phyloP scores from a whole-genome alignment of 30 jellyfish, hydroid and myxozoan species.

The Rhopilema esculentum region DNA sequence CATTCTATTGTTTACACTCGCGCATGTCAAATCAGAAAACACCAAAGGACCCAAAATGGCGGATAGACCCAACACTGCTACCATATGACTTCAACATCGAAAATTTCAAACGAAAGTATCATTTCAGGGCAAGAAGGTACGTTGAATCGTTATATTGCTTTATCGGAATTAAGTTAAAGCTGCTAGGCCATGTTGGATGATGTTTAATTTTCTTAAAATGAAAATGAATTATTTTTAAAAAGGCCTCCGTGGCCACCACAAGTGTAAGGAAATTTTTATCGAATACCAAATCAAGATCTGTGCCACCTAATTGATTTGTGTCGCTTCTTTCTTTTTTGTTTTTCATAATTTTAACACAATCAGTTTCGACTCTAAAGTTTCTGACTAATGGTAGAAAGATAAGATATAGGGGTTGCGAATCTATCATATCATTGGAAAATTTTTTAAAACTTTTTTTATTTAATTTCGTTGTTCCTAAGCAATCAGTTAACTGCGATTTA shows the following conservation, averaged over 20 bases:
- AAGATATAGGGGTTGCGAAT: too few relatives aligned
- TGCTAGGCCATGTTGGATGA: too few relatives aligned
- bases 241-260: too few relatives aligned
- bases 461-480: too few relatives aligned
- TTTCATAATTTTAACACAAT: too few relatives aligned
- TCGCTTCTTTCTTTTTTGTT: neutral
- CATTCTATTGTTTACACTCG: slow-evolving; percentile 31
- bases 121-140: slow-evolving; percentile 16
- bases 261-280: neutral
- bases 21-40: slow-evolving; percentile 51
- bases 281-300: neutral
- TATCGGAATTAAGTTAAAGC: neutral
- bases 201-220: too few relatives aligned
- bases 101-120: neutral
- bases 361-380: neutral
- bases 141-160: neutral
- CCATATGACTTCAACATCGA: neutral
- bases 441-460: too few relatives aligned
- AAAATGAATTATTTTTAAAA: neutral
- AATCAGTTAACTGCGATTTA: too few relatives aligned
- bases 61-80: slow-evolving; percentile 32
- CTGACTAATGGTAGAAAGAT: too few relatives aligned
- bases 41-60: slow-evolving; percentile 72
- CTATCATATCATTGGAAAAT: too few relatives aligned
- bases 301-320: neutral